These are phyloP conservation scores for Phytoseiulus persimilis DNA, from an alignment of 2,888 invertebrate genomes.

Conservation along the genomic window DNA sequence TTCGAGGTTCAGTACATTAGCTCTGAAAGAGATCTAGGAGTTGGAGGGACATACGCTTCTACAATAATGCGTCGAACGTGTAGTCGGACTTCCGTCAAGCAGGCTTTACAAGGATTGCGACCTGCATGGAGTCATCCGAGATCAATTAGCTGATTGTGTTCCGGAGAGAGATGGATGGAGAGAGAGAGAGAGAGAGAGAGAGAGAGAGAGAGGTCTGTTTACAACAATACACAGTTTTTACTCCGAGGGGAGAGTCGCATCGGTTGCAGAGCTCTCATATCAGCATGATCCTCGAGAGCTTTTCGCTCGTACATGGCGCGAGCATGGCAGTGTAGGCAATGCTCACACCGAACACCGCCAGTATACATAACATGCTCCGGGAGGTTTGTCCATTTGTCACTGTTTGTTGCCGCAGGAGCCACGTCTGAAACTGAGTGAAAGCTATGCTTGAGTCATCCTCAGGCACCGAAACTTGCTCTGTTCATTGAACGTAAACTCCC, in stretches of 20 bases:
- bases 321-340: constrained; percentile 31
- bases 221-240: neutral
- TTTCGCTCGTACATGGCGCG: constrained; percentile 27
- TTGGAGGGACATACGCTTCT: too few relatives aligned
- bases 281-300: constrained; percentile 12
- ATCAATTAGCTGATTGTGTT: too few relatives aligned
- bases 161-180: too few relatives aligned
- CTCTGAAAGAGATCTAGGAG: too few relatives aligned
- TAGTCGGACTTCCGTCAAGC: too few relatives aligned
- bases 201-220: too few relatives aligned
- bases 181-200: too few relatives aligned
- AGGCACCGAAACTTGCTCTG: neutral
- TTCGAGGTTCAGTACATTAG: too few relatives aligned
- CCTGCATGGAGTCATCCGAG: too few relatives aligned
- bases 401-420: neutral
- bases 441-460: neutral
- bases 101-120: too few relatives aligned
- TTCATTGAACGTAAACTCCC: neutral
- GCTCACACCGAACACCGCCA: constrained; percentile 16
- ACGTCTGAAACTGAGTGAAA: neutral
- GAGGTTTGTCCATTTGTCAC: constrained; percentile 28
- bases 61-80: too few relatives aligned
- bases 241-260: neutral
- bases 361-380: constrained; percentile 10
- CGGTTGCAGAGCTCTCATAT: constrained; percentile 12